These are phyloP conservation scores for Andrena haemorrhoa DNA, from an alignment of 2,888 invertebrate genomes.

Conservation along the genomic window DNA sequence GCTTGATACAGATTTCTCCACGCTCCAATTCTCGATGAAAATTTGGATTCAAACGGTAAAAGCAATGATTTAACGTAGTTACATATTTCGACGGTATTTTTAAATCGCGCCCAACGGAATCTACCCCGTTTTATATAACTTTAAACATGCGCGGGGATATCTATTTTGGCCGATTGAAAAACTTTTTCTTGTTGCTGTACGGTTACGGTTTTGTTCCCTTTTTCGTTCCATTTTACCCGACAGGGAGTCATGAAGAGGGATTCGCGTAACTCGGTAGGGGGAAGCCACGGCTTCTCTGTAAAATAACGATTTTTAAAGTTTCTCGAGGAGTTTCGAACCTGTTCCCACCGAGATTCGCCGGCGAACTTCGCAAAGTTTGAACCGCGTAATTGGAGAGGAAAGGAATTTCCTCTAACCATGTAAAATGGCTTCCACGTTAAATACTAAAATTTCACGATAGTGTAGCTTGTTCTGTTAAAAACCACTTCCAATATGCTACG, in stretches of 20 bases:
- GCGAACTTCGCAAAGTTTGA: slow-evolving; percentile 81
- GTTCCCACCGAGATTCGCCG: slow-evolving; percentile 72
- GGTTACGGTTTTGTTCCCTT: slow-evolving; percentile 47
- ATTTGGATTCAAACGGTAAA: neutral
- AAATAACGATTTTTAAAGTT: slow-evolving; percentile 83
- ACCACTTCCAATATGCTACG: neutral
- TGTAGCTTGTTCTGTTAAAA: slow-evolving; percentile 6
- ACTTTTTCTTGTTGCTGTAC: slow-evolving; percentile 40
- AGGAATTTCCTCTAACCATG: slow-evolving; percentile 57
- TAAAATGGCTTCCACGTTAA: slow-evolving; percentile 39
- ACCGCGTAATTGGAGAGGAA: slow-evolving; percentile 71
- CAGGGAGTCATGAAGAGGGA: slow-evolving; percentile 57
- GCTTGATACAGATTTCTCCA: neutral
- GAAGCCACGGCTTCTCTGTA: slow-evolving; percentile 62
- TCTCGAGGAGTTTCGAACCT: slow-evolving; percentile 78
- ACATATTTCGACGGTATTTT: neutral
- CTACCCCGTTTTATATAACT: slow-evolving; percentile 21
- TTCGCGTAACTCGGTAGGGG: slow-evolving; percentile 54
- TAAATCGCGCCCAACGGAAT: neutral
- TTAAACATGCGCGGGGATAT: slow-evolving; percentile 28
- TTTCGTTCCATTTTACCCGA: slow-evolving; percentile 51
- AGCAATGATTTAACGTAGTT: neutral
- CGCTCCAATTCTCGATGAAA: neutral
- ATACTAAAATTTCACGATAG: slow-evolving; percentile 28
- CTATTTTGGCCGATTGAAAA: slow-evolving; percentile 51